Conservation (phyloP, 1,140 invertebrate species). For the Zaprionus capensis region DNA sequence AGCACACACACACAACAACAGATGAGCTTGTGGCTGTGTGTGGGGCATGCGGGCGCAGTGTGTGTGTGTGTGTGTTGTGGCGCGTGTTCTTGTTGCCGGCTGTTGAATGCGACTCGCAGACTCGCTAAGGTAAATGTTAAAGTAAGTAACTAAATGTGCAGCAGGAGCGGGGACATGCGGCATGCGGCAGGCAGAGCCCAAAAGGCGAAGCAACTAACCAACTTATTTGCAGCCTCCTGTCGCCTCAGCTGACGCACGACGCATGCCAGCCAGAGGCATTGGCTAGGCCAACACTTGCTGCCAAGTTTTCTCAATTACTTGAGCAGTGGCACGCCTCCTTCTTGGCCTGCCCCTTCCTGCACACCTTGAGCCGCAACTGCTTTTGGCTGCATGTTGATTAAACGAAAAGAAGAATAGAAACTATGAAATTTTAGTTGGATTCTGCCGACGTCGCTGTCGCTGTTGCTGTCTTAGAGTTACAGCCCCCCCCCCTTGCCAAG, state of each 20-base stretch:
- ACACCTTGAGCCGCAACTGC: slow-evolving; percentile 31
- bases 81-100: slow-evolving; percentile 4
- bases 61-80: not conserved
- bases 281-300: slow-evolving; percentile 64
- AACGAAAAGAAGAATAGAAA: slow-evolving; percentile 76
- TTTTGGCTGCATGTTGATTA: slow-evolving; percentile 67
- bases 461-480: slow-evolving; percentile 13
- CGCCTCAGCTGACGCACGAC: slow-evolving; percentile 29
- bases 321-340: slow-evolving; percentile 20
- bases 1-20: slow-evolving; percentile 42
- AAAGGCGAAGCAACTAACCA: slow-evolving; percentile 44
- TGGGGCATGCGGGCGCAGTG: not conserved
- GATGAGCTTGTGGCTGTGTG: slow-evolving; percentile 43
- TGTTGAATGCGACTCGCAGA: slow-evolving; percentile 35
- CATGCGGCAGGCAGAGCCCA: slow-evolving; percentile 9
- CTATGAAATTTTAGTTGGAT: slow-evolving; percentile 61
- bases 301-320: slow-evolving; percentile 79
- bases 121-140: slow-evolving; percentile 69
- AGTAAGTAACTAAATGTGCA: slow-evolving; percentile 67
- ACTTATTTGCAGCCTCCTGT: slow-evolving; percentile 56
- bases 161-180: slow-evolving; percentile 21
- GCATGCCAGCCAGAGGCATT: slow-evolving; percentile 23
- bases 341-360: not conserved
- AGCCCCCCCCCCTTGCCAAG: not conserved
- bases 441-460: slow-evolving; percentile 15